Evolutionary conservation across 2,113 vertebrate species (phyloP).

Genomic region (Prochilodus magdalenae): DNA sequence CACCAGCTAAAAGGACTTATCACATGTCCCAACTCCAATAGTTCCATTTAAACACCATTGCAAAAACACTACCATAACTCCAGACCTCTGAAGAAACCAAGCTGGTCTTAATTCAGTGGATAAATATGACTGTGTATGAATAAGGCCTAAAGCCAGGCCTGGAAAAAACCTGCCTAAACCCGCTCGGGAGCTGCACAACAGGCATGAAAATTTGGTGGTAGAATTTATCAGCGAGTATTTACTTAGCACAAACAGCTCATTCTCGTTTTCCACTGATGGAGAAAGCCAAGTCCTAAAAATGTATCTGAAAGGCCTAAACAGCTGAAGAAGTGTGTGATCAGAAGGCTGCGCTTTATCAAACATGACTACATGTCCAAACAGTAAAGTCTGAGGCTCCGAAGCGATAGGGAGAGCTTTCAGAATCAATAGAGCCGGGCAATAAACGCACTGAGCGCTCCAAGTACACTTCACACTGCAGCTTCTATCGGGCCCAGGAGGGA

Average conservation of each 20-base stretch:
- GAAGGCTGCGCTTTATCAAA: neutral
- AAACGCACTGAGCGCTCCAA: neutral
- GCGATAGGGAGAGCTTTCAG: neutral
- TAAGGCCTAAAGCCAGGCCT: neutral
- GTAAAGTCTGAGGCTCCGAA: neutral
- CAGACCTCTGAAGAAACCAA: too few species aligned
- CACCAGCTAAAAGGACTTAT: too few species aligned
- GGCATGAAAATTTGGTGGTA: neutral
- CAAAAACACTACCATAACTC: too few species aligned
- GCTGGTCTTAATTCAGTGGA: neutral
- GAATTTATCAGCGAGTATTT: slow-evolving; percentile 2
- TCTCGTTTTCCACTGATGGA: neutral
- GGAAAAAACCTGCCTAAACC: neutral
- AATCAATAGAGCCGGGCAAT: neutral
- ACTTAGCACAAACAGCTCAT: neutral
- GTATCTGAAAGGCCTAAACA: neutral
- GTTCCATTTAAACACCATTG: too few species aligned
- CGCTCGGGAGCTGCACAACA: neutral
- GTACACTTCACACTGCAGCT: neutral
- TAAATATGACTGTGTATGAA: neutral
- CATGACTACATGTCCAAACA: neutral
- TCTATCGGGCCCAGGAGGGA: neutral
- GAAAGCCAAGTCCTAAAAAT: neutral
- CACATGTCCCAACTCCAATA: too few species aligned
- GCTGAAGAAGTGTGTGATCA: neutral